A percentile compares a stretch with the other conserved stretches of the same genome.
These are phyloP conservation scores for Apus apus DNA, from an alignment of 2,113 vertebrate genomes.

Conservation along the genomic window DNA sequence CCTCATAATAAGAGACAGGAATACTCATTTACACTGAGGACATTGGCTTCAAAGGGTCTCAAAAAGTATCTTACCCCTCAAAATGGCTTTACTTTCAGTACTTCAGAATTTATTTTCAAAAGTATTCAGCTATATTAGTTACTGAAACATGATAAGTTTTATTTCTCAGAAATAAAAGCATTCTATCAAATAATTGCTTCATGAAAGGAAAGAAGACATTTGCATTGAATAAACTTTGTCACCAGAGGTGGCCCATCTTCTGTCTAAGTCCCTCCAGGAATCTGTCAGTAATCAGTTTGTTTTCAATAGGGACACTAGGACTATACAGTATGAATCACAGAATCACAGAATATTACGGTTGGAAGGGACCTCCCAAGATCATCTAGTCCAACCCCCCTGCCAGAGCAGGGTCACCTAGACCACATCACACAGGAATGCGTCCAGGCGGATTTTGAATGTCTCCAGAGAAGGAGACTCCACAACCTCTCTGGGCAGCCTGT, in stretches of 20 bases:
- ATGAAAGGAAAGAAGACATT: not conserved
- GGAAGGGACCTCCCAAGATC: too few species aligned
- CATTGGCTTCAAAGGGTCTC: not conserved
- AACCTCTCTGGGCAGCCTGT: too few species aligned
- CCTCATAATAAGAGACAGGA: not conserved
- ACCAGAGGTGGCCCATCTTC: not conserved
- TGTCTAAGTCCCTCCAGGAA: not conserved
- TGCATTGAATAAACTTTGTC: not conserved
- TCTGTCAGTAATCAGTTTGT: not conserved
- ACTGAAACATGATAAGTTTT: not conserved
- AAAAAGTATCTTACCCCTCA: not conserved
- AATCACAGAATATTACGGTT: too few species aligned
- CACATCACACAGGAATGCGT: too few species aligned
- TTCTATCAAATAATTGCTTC: not conserved
- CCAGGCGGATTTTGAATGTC: too few species aligned
- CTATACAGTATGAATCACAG: not conserved
- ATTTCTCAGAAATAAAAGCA: not conserved
- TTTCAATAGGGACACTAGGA: not conserved
- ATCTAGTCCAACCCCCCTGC: too few species aligned
- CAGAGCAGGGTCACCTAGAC: too few species aligned
- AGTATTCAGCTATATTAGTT: not conserved
- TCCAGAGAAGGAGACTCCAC: too few species aligned
- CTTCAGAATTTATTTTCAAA: not conserved
- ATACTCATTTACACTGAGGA: not conserved
- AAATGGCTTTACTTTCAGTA: not conserved